Evolutionary conservation across 1,140 invertebrate species (phyloP).

Genomic region (Drosophila quadrilineata): DNA sequence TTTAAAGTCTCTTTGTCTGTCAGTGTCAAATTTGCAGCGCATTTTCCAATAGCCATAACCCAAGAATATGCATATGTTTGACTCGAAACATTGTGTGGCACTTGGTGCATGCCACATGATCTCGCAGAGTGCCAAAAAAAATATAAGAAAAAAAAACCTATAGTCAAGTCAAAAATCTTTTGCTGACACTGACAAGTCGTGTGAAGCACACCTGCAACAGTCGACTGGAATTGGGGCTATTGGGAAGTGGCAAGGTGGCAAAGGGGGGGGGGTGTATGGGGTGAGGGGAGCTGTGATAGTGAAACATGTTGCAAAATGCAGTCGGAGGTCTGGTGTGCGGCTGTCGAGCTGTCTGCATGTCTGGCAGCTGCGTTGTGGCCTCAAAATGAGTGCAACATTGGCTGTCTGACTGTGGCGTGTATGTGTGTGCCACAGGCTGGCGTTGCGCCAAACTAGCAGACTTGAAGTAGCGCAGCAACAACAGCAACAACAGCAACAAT

Average conservation of each 20-base stretch:
- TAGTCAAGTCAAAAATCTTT: constrained; percentile 42
- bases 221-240: constrained; percentile 40
- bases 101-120: constrained; percentile 36
- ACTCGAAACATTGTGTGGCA: constrained; percentile 21
- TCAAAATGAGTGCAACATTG: constrained; percentile 75
- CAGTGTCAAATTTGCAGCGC: constrained; percentile 4
- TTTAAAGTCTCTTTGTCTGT: constrained; percentile 5
- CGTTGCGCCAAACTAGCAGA: constrained; percentile 63
- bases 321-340: constrained; percentile 2
- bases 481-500: not conserved
- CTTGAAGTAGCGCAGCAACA: constrained; percentile 48
- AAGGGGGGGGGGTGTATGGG: not conserved
- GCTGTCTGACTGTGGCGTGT: constrained; percentile 33
- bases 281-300: constrained; percentile 28
- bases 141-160: constrained; percentile 37
- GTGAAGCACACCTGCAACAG: constrained; percentile 76
- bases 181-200: constrained; percentile 76
- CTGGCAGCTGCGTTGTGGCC: constrained; percentile 58
- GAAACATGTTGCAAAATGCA: constrained; percentile 70
- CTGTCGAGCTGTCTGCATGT: constrained; percentile 1
- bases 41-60: constrained; percentile 32
- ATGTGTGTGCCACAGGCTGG: constrained; percentile 44
- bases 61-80: not conserved
- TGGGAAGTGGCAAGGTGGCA: not conserved
- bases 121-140: constrained; percentile 11